Evolutionary conservation across 2,888 invertebrate species (phyloP).

Genomic region (Eudiplozoon nipponicum): DNA sequence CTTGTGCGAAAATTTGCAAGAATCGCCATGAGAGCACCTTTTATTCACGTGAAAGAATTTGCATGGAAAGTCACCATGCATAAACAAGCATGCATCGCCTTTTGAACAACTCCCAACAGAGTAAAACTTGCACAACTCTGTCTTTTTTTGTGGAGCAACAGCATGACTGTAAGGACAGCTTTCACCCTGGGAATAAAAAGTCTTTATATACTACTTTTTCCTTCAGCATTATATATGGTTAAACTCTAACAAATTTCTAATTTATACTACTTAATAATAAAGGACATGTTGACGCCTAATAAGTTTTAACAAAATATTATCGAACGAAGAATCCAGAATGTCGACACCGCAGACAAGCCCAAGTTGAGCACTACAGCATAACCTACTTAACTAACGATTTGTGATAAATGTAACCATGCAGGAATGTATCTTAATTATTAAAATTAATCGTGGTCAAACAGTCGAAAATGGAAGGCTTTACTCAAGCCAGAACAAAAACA

Average conservation of each 20-base stretch:
- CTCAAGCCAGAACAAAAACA: not conserved
- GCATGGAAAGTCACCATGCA: conserved; percentile 74
- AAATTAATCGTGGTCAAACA: no score
- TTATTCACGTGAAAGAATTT: conserved; percentile 49
- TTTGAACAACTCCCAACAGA: conserved; percentile 73
- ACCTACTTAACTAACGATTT: no score
- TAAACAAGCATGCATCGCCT: conserved; percentile 65
- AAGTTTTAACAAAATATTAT: no score
- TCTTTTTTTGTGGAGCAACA: conserved; percentile 45
- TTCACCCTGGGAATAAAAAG: conserved; percentile 32
- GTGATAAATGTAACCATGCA: no score
- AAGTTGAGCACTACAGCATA: no score
- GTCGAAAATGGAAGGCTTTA: not conserved
- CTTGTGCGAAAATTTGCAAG: conserved; percentile 69
- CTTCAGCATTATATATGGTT: no score
- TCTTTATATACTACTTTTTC: not conserved
- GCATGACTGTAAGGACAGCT: conserved; percentile 60
- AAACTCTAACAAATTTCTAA: not conserved
- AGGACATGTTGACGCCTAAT: conserved; percentile 2
- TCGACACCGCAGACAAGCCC: no score
- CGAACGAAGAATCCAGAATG: no score
- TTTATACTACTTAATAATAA: not conserved
- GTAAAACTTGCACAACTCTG: conserved; percentile 81
- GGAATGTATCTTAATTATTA: no score
- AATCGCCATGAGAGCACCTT: conserved; percentile 40